Base-by-base conservation (phyloP, 2,888 invertebrate genomes). In the Steinernema scapterisci region DNA sequence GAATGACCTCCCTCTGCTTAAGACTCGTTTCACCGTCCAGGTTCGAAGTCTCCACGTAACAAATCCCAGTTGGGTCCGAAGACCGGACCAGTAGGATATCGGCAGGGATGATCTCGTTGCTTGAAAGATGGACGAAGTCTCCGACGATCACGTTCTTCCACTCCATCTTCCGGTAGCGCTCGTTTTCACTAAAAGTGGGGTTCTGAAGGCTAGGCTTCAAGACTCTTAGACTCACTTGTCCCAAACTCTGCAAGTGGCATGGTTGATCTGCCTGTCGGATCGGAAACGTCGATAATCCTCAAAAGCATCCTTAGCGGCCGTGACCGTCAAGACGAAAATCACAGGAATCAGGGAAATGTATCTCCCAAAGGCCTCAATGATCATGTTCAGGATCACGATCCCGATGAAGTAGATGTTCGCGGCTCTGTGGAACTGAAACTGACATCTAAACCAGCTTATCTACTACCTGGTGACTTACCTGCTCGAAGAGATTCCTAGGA, bases 391-490 rank as follows among this genome's bases (percentile, higher is more conserved):
- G 84, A 95, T 90, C 85, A 96, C 95, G 88, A 97, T 95, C 88
- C 95, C 94, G 88, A 97, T 93, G 90, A 97, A 97, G 90, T 97
- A 97, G 87, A 97, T 91, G 91, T 97, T 97, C 80, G 97, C 97
- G 87, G 95, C 94, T 76, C 97, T 92, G 89, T 96, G 96, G 89
- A 97, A 96, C 90, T 97, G 96, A 43, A 80, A 76, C 0, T 3
- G 16, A 44, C 23, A 16, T 51, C 13, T 11, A 13, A 52, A n/a
- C n/a, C n/a, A n/a, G n/a, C n/a, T n/a, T n/a, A n/a, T n/a, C n/a
- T 23, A 52, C 3, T 71, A 6, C 2, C 5, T 19, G 16, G 25
- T 19, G n/a, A 43, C 19, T 6, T 16, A 81, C 82, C 77, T 97
- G 85, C 90, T 97, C 96, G 89, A 96, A 92, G 78, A 97, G 90